These are phyloP conservation scores for Rhagophthalmus giganteus DNA, from an alignment of 2,888 invertebrate species.

Conservation along the genomic window DNA sequence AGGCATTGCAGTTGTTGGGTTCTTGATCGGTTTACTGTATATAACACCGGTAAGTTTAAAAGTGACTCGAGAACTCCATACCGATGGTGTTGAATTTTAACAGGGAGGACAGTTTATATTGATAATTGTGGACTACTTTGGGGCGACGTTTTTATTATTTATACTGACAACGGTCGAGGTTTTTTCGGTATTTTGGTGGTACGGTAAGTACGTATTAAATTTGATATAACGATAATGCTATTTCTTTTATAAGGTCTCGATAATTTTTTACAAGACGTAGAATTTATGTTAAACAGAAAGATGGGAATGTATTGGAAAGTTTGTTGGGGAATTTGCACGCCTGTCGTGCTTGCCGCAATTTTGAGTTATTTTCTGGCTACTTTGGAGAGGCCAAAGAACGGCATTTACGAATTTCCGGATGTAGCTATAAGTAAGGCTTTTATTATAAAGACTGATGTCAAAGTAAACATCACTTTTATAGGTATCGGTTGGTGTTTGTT, in stretches of 20 bases:
- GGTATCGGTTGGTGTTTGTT: constrained; percentile 60
- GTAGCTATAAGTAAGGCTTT: constrained; percentile 55
- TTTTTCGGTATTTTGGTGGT: constrained; percentile 61
- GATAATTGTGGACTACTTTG: constrained; percentile 63
- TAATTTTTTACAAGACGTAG: constrained; percentile 68
- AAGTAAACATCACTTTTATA: constrained; percentile 34
- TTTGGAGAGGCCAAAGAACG: constrained; percentile 63
- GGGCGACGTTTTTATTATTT: constrained; percentile 65
- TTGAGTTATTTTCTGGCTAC: constrained; percentile 68
- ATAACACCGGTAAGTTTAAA: constrained; percentile 69
- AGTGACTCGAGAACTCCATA: too few species aligned
- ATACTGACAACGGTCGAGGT: constrained; percentile 62
- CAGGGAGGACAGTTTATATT: constrained; percentile 66
- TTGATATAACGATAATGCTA: too few species aligned
- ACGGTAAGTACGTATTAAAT: too few species aligned
- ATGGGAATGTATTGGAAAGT: constrained; percentile 73
- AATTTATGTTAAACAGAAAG: constrained; percentile 74
- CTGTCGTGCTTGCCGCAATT: constrained; percentile 67
- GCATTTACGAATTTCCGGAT: constrained; percentile 61
- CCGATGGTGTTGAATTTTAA: too few species aligned
- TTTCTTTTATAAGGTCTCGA: constrained; percentile 54
- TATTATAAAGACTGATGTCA: too few species aligned
- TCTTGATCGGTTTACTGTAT: constrained; percentile 68
- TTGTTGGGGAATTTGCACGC: constrained; percentile 75
- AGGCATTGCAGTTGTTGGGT: constrained; percentile 61